Percentiles rank a stretch among this genome's conserved stretches.
These are phyloP conservation scores for Cacatua alba DNA, from an alignment of 2,113 vertebrate species.

Conservation along the genomic window DNA sequence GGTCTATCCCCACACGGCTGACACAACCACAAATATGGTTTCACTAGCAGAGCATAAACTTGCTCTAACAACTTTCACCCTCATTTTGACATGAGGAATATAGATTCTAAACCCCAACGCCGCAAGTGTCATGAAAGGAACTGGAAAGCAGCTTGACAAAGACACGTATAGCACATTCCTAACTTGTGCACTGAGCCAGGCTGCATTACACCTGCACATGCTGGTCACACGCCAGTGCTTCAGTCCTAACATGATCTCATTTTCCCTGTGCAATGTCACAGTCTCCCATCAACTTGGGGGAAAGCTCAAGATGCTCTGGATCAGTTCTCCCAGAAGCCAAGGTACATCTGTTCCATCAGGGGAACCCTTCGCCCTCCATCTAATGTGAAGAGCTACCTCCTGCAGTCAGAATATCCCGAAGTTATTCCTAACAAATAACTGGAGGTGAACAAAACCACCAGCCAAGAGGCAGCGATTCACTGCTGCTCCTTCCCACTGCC, in stretches of 20 bases:
- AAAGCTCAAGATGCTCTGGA: not conserved
- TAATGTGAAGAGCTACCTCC: not conserved
- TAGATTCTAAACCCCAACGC: not conserved
- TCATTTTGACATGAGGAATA: not conserved
- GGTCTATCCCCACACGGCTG: not conserved
- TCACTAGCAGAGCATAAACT: not conserved
- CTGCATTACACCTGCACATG: not conserved
- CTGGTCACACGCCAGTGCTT: not conserved
- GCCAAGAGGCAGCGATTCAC: not conserved
- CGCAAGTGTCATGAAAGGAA: not conserved
- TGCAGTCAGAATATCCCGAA: not conserved
- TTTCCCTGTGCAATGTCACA: not conserved
- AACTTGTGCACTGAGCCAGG: not conserved
- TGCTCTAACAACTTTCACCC: not conserved
- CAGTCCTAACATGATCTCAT: not conserved
- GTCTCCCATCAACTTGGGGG: not conserved
- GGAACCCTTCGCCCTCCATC: rapidly evolving
- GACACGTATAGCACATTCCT: not conserved
- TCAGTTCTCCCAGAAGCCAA: not conserved
- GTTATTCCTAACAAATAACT: not conserved
- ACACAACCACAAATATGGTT: not conserved
- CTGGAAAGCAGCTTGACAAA: not conserved
- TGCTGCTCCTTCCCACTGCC: not conserved
- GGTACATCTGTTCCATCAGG: not conserved
- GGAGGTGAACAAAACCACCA: not conserved